These are phyloP conservation scores for Xanthostigma xanthostigma DNA, from an alignment of 2,888 invertebrate genomes.

Conservation along the genomic window DNA sequence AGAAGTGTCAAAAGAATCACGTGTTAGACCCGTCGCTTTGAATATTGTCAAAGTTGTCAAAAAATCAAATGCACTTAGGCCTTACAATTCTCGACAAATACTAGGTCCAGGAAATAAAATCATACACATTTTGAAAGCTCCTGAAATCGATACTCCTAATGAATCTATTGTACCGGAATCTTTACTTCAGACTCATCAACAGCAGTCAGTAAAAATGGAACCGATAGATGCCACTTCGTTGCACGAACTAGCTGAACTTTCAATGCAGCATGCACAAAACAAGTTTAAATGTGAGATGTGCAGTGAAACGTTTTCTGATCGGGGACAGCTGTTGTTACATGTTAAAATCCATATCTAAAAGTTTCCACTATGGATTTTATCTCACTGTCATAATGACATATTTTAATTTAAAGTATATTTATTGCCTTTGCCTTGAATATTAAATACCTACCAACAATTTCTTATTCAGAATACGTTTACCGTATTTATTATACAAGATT, in stretches of 20 bases:
- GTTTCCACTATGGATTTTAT: no score
- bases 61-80: neutral
- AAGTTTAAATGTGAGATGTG: constrained; percentile 73
- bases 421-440: no score
- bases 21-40: neutral
- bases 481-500: no score
- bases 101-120: neutral
- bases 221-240: constrained; percentile 30
- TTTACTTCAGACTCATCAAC: constrained; percentile 10
- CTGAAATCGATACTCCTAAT: neutral
- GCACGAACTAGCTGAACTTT: constrained; percentile 34
- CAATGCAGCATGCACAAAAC: constrained; percentile 29
- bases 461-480: no score
- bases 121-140: neutral
- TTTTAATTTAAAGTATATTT: no score
- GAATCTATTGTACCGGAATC: constrained; percentile 10
- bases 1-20: neutral
- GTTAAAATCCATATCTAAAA: constrained; percentile 69
- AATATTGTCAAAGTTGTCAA: constrained; percentile 1
- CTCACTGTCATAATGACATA: no score
- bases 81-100: no score
- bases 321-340: constrained; percentile 58
- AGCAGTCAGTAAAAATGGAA: constrained; percentile 22
- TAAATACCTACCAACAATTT: no score
- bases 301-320: constrained; percentile 54